Evolutionary conservation across 2,888 invertebrate species (phyloP), one percentile per base, ranked within the genome.

Genomic region (Sesia apiformis): DNA sequence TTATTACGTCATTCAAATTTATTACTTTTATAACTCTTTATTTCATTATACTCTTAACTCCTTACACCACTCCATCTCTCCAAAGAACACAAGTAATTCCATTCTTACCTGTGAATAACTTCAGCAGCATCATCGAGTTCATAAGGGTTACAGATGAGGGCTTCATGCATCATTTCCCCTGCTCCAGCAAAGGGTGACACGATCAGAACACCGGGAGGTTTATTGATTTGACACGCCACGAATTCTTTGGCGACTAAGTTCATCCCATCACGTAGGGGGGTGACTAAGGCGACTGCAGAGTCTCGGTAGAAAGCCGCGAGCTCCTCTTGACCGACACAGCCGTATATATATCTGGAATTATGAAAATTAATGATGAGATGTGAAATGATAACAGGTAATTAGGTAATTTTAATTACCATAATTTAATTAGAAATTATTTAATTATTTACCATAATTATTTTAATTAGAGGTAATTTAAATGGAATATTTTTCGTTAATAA

Each of bases 121-220:
- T 96, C 96, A 8, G 97, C 96, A 3, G 96, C 96, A 63, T 95
- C 95, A 66, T 96, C 94, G 53, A 96, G 91, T 78, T 97, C 97
- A 69, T 97, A 96, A 0, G 97, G 97, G 78, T 97, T 97, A 74
- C 96, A 96, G 53, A 96, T 93, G 5, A 97, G 89, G 3, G 97
- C 97, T 76, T 97, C 97, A 81, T 96, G 96, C 97, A 97, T 97
- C 91, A 95, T 96, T 79, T 97, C 96, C 0, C 96, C 96, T 4
- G 97, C 97, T 0, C 97, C 97, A 56, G 97, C 97, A 74, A 97
- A 97, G 0, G 97, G 97, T 0, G 97, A 97, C 5, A 97, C 93
- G 53, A 97, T 95, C 43, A 97, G 82, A 0, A 97, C 97, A 3
- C 97, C 97, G 0, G 95, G 96, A 0, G 95, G 93, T 39, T 92